Percentiles rank a stretch among this genome's conserved stretches.
Conservation (phyloP, 1,140 invertebrate species). For the Dolichoris vasculosae region DNA sequence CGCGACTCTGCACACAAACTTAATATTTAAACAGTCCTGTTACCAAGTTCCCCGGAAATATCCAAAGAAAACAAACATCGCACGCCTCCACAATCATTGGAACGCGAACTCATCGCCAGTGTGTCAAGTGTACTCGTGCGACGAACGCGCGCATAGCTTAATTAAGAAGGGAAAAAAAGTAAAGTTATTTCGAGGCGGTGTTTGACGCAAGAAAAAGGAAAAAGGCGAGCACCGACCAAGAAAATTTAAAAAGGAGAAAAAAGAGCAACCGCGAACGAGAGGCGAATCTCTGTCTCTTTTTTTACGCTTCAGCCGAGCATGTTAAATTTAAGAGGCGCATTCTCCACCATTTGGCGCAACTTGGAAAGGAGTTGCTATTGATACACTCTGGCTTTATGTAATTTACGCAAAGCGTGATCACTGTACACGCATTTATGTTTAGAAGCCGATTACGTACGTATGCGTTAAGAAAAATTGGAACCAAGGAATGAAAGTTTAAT, state of each 20-base stretch:
- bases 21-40: background rate
- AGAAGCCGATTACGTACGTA: background rate
- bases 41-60: background rate
- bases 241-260: background rate
- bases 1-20: background rate
- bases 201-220: too few species aligned
- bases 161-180: background rate
- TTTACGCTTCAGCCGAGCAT: background rate
- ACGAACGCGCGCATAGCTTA: background rate
- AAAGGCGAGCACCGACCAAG: too few species aligned
- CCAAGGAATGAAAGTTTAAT: background rate
- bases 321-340: constrained; percentile 1
- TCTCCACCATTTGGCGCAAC: constrained; percentile 10
- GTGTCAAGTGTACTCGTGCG: background rate
- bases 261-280: background rate
- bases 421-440: background rate
- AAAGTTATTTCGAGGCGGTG: background rate
- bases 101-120: background rate
- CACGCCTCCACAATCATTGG: background rate
- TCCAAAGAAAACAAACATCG: background rate
- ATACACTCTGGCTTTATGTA: background rate
- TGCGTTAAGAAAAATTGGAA: background rate
- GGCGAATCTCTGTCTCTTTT: background rate
- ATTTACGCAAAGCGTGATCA: constrained; percentile 19
- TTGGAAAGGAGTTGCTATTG: constrained; percentile 12